These are phyloP conservation scores for Xiphias gladius DNA, from an alignment of 2,113 vertebrate genomes.

Conservation along the genomic window DNA sequence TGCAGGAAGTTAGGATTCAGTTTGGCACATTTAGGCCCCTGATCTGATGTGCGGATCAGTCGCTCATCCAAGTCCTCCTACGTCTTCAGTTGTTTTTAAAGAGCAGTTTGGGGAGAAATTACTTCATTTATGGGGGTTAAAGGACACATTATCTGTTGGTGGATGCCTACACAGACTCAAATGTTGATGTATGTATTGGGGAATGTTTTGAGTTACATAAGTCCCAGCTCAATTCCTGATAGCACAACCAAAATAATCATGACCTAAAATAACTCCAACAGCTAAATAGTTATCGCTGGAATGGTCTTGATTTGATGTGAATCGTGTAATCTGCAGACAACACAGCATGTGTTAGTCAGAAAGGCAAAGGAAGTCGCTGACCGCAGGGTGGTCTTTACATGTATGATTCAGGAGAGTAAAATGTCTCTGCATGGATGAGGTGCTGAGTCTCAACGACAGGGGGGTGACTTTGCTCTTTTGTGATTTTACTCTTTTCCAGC, in stretches of 20 bases:
- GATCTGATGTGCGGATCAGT: slow-evolving; percentile 16
- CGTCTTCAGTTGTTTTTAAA: neutral
- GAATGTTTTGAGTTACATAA: slow-evolving; percentile 57
- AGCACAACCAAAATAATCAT: slow-evolving; percentile 55
- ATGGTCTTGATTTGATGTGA: slow-evolving; percentile 33
- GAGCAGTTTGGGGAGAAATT: neutral
- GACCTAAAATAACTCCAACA: slow-evolving; percentile 45
- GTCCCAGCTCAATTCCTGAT: slow-evolving; percentile 48
- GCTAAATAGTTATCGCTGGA: slow-evolving; percentile 25
- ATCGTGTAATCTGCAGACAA: slow-evolving; percentile 40
- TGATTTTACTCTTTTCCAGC: neutral
- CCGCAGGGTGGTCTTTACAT: neutral
- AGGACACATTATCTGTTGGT: slow-evolving; percentile 16
- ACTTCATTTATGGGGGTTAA: neutral
- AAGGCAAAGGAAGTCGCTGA: neutral
- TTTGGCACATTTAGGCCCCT: slow-evolving; percentile 22
- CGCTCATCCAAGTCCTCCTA: slow-evolving; percentile 32
- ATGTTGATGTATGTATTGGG: slow-evolving; percentile 19
- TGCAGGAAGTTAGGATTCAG: slow-evolving; percentile 39
- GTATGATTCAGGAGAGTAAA: neutral
- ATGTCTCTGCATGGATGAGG: neutral
- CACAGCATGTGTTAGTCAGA: slow-evolving; percentile 15
- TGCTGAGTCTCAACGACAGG: neutral
- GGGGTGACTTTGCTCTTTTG: neutral
- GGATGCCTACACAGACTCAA: slow-evolving; percentile 9